Evolutionary conservation across 2,113 vertebrate genomes (phyloP), one percentile per base, ranked within the genome.

Genomic region (Myotis lucifugus): DNA sequence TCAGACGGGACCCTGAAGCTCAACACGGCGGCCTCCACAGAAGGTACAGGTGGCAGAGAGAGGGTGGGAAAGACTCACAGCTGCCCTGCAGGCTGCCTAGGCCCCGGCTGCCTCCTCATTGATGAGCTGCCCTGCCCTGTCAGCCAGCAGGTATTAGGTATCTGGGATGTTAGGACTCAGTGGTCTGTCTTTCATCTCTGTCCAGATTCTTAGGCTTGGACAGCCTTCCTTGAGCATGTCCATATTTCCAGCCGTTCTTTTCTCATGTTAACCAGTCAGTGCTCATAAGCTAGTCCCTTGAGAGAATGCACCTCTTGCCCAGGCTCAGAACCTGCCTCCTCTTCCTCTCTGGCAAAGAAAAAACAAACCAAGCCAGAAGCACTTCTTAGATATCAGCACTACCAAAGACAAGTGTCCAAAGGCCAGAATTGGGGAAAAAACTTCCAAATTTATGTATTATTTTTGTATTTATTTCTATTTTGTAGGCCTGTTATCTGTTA

Each of bases 1-100:
- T 97, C 97, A 0, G 97, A 98, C 0, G 97, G 97, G 69, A 76
- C 94, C 0, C 59, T 98, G 93, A 98, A 97, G 93, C 97, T 97
- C 90, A 97, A 14, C 96, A 85, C 95, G 0, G 97, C 96, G 0
- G 97, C 97, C 34, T 95, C 97, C 92, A 96, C 97, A 0, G 97
- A 97, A 98, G 97, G 97, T 98, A 97, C 0, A 0, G 34, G 85
- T 29, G 34, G 54, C 3, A 1, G 76, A 14, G 50, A 13, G 61
- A 32, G 73, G 69, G 18, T 4, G 4, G 73, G 66, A 27, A 37
- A 6, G 72, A 59, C 18, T 56, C 2, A 0, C 0, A 1, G 48
- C n/a, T 61, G 32, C 18, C 29, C 18, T 9, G 5, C 9, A 0
- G 21, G 37, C 2, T 8, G 18, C 89, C 46, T 34, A 2, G 0